Conservation (phyloP, 2,888 invertebrate genomes). For the Amiota minor region DNA sequence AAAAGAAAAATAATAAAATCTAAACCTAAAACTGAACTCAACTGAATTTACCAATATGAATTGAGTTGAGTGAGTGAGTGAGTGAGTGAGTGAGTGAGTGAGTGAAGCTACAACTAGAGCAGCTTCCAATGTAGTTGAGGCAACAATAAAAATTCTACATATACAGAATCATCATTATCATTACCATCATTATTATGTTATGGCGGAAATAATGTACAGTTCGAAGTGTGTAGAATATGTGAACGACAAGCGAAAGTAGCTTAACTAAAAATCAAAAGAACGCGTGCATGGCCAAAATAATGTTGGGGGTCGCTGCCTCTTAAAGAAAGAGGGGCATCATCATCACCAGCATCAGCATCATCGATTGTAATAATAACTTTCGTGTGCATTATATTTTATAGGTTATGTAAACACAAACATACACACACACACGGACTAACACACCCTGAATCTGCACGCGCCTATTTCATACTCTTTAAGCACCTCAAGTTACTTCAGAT, state of each 20-base stretch:
- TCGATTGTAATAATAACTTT: constrained; percentile 13
- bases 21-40: not conserved
- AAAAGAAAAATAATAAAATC: not conserved
- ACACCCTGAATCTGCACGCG: not conserved
- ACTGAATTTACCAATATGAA: constrained; percentile 7
- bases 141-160: not conserved
- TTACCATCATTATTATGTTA: not conserved
- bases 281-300: not conserved
- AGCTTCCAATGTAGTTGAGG: not conserved
- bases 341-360: no score
- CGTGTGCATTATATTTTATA: constrained; percentile 25
- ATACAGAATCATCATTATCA: not conserved
- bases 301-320: no score
- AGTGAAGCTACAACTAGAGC: not conserved
- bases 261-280: constrained; percentile 20
- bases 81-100: not conserved
- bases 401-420: constrained; percentile 2
- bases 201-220: constrained; percentile 14
- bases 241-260: not conserved
- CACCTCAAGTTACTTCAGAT: not conserved
- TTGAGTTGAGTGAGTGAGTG: not conserved
- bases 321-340: no score
- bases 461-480: not conserved
- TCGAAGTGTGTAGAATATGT: not conserved
- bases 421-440: not conserved